phyloP scores from a whole-genome alignment of 2,888 invertebrate genomes.

The Amaurobius ferox region DNA sequence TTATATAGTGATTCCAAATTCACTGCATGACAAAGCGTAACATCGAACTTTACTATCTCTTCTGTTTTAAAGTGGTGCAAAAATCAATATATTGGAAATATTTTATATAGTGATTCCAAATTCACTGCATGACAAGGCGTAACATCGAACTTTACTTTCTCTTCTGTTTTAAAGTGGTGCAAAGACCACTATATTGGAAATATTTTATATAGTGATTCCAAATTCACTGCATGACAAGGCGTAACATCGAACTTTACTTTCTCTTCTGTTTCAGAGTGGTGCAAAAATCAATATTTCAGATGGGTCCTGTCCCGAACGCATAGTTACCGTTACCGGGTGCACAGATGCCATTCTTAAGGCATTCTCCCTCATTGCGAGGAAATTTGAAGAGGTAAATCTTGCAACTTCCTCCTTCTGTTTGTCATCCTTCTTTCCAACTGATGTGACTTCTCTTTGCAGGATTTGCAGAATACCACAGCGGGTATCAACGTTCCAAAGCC shows the following conservation, averaged over 20 bases:
- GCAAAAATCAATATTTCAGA: constrained; percentile 99
- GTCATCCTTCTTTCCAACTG: background rate
- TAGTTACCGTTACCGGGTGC: constrained; percentile 98
- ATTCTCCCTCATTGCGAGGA: constrained; percentile 99
- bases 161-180: too few species aligned
- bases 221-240: too few species aligned
- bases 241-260: background rate
- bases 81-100: too few species aligned
- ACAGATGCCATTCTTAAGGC: constrained; percentile 98
- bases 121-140: too few species aligned
- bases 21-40: too few species aligned
- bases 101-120: too few species aligned
- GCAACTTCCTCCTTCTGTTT: background rate
- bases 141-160: too few species aligned
- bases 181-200: too few species aligned
- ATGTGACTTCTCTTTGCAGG: constrained; percentile 74
- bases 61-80: too few species aligned
- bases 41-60: too few species aligned
- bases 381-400: constrained; percentile 94
- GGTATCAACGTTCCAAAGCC: constrained; percentile 81
- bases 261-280: constrained; percentile 85
- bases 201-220: too few species aligned
- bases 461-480: constrained; percentile 76
- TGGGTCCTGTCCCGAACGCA: constrained; percentile 99
- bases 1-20: too few species aligned